These are phyloP conservation scores for Loris lydekkerianus DNA, from an alignment of 2,797 vertebrate species.

Conservation along the genomic window DNA sequence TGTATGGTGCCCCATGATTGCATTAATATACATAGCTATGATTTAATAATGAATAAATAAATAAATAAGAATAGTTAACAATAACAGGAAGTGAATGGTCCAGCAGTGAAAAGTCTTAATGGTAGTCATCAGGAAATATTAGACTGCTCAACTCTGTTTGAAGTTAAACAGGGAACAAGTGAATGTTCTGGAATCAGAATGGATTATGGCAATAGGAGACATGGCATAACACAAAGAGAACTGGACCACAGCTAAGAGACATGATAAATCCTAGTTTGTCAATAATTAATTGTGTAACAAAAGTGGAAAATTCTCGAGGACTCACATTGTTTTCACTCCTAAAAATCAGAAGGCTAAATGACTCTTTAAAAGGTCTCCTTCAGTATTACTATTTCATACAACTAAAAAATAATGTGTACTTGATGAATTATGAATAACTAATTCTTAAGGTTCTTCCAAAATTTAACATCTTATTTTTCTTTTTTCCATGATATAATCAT, in stretches of 20 bases:
- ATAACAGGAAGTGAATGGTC: neutral
- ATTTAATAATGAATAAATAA: too few species aligned
- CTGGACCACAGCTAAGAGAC: neutral
- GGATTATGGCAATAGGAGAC: neutral
- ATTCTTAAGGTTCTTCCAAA: neutral
- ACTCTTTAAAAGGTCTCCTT: neutral
- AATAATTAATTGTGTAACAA: neutral
- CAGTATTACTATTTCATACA: neutral
- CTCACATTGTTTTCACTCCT: neutral
- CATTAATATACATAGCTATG: too few species aligned
- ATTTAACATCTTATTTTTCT: neutral
- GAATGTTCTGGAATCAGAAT: neutral
- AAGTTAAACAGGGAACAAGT: neutral
- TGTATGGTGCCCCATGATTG: too few species aligned
- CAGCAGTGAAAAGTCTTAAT: neutral
- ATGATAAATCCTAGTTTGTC: neutral
- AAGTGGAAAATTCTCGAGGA: neutral
- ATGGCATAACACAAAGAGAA: neutral
- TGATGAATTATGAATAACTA: conserved; percentile 16
- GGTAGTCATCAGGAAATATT: neutral
- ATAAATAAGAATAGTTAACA: neutral
- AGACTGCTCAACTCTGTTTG: neutral
- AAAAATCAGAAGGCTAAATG: neutral
- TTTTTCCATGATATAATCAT: neutral
- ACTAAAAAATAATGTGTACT: neutral